Evolutionary conservation across 1,140 invertebrate genomes (phyloP).

Genomic region (Mya arenaria): DNA sequence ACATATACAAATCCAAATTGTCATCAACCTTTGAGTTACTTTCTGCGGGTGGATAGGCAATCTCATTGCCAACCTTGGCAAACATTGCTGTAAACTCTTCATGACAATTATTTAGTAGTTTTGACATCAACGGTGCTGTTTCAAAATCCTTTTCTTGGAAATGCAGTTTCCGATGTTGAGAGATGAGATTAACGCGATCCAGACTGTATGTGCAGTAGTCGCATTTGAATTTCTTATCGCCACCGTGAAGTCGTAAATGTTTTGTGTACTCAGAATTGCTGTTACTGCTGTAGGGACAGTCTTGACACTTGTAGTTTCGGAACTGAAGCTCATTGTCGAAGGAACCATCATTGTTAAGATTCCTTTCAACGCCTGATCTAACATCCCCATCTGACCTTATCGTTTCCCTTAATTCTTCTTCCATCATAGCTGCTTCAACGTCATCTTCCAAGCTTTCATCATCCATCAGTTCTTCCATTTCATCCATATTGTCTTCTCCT

Average conservation of each 20-base stretch:
- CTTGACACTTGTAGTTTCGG: slow-evolving; percentile 62
- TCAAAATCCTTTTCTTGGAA: slow-evolving; percentile 62
- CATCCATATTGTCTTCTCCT: slow-evolving; percentile 31
- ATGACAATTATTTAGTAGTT: slow-evolving; percentile 56
- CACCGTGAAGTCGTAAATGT: slow-evolving; percentile 66
- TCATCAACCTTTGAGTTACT: slow-evolving; percentile 12
- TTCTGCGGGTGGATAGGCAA: slow-evolving; percentile 41
- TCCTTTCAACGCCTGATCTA: slow-evolving; percentile 45
- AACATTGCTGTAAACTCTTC: slow-evolving; percentile 21
- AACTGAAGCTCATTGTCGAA: slow-evolving; percentile 59
- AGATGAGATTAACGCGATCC: slow-evolving; percentile 63
- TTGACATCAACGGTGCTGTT: slow-evolving; percentile 46
- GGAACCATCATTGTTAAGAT: slow-evolving; percentile 55
- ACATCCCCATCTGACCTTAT: slow-evolving; percentile 21
- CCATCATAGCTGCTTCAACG: slow-evolving; percentile 36
- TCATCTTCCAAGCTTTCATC: slow-evolving; percentile 56
- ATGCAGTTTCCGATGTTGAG: slow-evolving; percentile 66
- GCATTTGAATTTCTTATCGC: slow-evolving; percentile 66
- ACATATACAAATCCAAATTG: neutral
- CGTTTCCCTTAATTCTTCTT: slow-evolving; percentile 51
- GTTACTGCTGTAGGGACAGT: slow-evolving; percentile 70
- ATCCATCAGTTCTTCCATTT: slow-evolving; percentile 49
- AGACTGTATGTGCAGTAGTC: slow-evolving; percentile 71
- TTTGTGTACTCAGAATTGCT: slow-evolving; percentile 63
- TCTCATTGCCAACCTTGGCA: slow-evolving; percentile 33